These are phyloP conservation scores for Drosophila koepferae DNA, from an alignment of 2,888 invertebrate species.

Conservation along the genomic window DNA sequence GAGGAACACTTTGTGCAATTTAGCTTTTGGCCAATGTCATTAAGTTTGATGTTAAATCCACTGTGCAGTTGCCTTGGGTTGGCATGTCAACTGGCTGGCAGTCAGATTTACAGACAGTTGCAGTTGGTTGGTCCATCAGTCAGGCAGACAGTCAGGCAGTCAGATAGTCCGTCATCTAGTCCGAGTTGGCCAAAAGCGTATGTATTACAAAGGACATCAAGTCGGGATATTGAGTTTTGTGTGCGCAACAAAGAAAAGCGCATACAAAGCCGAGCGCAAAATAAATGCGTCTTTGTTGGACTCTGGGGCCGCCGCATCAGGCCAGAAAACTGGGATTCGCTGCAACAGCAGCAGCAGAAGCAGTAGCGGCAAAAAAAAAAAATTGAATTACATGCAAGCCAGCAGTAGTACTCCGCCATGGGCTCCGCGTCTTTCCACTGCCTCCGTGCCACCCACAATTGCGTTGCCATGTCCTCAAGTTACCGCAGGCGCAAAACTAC, in stretches of 20 bases:
- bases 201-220: conserved; percentile 78
- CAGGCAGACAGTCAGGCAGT: conserved; percentile 9
- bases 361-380: conserved; percentile 38
- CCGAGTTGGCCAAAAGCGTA: conserved; percentile 61
- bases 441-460: neutral
- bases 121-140: conserved; percentile 28
- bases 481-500: conserved; percentile 80
- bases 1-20: conserved; percentile 65
- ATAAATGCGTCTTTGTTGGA: conserved; percentile 79
- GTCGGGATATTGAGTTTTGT: conserved; percentile 75
- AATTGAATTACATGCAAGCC: conserved; percentile 79
- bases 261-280: conserved; percentile 77
- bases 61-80: conserved; percentile 23
- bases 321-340: conserved; percentile 10
- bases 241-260: conserved; percentile 78
- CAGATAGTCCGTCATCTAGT: conserved; percentile 29
- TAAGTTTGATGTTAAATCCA: conserved; percentile 71
- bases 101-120: conserved; percentile 59
- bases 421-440: neutral
- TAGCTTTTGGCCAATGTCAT: conserved; percentile 77
- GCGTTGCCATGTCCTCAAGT: conserved; percentile 45
- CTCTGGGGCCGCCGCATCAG: conserved; percentile 19
- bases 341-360: neutral
- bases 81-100: conserved; percentile 51
- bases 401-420: conserved; percentile 18